Conservation (phyloP, 2,113 vertebrate species). For the Anoplopoma fimbria region DNA sequence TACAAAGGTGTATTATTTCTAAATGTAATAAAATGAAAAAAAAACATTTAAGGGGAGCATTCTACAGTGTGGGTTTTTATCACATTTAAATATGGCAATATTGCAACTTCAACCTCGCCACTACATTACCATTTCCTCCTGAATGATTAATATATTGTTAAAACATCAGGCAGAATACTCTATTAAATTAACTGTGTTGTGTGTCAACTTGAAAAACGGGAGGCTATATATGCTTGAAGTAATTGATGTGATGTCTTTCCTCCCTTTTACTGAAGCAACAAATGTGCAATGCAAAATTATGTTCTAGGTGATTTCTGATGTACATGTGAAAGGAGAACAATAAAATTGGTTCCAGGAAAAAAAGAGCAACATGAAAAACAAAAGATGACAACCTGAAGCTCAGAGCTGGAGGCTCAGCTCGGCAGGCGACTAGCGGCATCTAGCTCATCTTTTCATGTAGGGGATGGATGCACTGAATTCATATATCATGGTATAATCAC, state of each 20-base stretch:
- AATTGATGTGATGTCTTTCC: background rate
- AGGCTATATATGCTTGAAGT: background rate
- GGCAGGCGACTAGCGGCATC: slow-evolving; percentile 3
- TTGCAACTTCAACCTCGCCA: slow-evolving; percentile 2
- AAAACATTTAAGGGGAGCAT: background rate
- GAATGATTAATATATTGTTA: background rate
- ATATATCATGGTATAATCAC: slow-evolving; percentile 67
- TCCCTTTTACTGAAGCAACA: background rate
- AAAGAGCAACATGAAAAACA: background rate
- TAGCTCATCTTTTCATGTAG: slow-evolving; percentile 57
- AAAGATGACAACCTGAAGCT: slow-evolving; percentile 9
- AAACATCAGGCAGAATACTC: slow-evolving; percentile 6
- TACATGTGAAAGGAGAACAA: background rate
- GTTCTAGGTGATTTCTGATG: slow-evolving; percentile 2
- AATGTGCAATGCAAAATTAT: background rate
- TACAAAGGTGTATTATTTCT: too few species aligned
- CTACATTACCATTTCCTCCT: background rate
- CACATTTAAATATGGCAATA: background rate
- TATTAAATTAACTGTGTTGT: background rate
- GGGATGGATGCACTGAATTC: slow-evolving; percentile 51
- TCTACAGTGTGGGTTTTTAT: slow-evolving; percentile 3
- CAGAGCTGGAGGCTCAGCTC: slow-evolving; percentile 9
- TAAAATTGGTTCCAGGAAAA: slow-evolving; percentile 10
- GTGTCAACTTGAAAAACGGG: background rate
- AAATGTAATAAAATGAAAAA: background rate